Base-by-base conservation (phyloP, 2,888 invertebrate species). In the Noctua janthina region DNA sequence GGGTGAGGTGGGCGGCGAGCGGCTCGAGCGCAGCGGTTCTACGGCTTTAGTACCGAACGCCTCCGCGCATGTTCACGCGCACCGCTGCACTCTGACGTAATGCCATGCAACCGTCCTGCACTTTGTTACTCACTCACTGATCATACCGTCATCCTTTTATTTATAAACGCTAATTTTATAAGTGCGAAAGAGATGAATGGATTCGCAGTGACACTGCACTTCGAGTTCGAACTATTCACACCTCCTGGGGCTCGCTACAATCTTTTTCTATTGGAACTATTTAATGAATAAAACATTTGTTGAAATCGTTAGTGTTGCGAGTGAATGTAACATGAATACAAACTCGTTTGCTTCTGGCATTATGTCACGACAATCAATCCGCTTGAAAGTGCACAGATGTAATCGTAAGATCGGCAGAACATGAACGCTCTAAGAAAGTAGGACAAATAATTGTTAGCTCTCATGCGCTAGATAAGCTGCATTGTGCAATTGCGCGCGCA, bases 381-480 rank as follows among this genome's bases (percentile, higher is more conserved):
- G 79, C 89, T 93, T 86, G 92, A 94, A 94, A 95, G 92, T 93
- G 93, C 92, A 91, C 83, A 90, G 89, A 91, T 92, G 91, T 92
- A 92, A 94, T 93, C 90, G 89, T 82, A 86, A 89, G 92, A 93
- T 91, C 92, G 84, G 81, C 78, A 88, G 86, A 88, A 89, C 90
- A 85, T 89, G 86, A 88, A 78, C 86, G 87, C 84, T 86, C 85
- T 90, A 93, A 92, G 94, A 96, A 96, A 95, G 94, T 96, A 89
- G 95, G 94, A 91, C 96, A 94, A 93, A 93, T 94, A 95, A 94
- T 94, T 94, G 94, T 93, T 93, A 91, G 92, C 92, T 95, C 94
- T 93, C 93, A 91, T 93, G 93, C 90, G 93, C 94, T 93, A 95
- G 95, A 95, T 96, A 96, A 95, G 94, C 93, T 95, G 95, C 95